Evolutionary conservation across 2,888 invertebrate species (phyloP), one percentile per base, ranked within the genome.

Genomic region (Chalcosyrphus nemorum): DNA sequence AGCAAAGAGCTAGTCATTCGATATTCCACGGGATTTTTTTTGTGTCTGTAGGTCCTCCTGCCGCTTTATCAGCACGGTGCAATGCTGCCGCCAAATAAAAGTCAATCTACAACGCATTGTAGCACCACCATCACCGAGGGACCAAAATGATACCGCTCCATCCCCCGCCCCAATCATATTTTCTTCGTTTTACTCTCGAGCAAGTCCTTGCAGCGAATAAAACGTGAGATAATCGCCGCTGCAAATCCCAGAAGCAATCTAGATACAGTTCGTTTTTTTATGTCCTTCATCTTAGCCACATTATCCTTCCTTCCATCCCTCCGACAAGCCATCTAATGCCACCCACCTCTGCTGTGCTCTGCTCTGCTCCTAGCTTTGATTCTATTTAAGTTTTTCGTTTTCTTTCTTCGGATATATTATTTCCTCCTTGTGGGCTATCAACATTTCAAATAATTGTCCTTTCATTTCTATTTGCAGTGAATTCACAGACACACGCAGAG

Each of bases 361-460:
- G 13, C 1, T 38, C n/a, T 13, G 5, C 19, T 65, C 19, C 9
- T 52, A 41, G 43, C 43, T 77, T 65, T 72, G 71, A 72, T 78
- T 72, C 66, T 65, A 59, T 71, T 82, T 71, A 77, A 66, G 50
- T 71, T 81, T 65, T 77, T 52, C 35, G 15, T 71, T 76, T 56
- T 17, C 32, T 59, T 50, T 65, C 13, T 24, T 35, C 32, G 32
- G n/a, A n/a, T 32, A 32, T 9, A 65, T 57, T 78, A 11, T 71
- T 17, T 38, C 27, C 45, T 80, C 59, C 72, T 66, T 61, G 57
- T 61, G 71, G 65, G 47, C 82, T 61, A 82, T 82, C 82, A 82
- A 66, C 78, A 82, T 82, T 78, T 78, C 66, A 78, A 78, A 82
- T 82, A 78, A 82, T 82, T 72, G 71, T 78, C 72, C 66, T 78